Conservation (phyloP, 2,888 invertebrate genomes). For the Diarsia mendica region DNA sequence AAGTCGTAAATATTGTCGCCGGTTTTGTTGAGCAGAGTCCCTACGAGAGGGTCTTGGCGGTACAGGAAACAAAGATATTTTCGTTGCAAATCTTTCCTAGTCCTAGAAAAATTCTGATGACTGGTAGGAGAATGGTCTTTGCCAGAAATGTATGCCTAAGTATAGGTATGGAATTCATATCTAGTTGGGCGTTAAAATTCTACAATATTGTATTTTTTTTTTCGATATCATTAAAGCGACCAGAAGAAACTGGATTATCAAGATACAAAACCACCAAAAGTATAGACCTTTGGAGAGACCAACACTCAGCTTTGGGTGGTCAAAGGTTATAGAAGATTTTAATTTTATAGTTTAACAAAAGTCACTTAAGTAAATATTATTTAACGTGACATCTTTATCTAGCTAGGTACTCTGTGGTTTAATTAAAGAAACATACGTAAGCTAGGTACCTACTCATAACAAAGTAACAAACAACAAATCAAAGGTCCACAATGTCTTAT, state of each 20-base stretch:
- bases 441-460: neutral
- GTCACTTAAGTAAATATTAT: neutral
- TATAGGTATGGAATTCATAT: neutral
- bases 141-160: neutral
- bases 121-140: neutral
- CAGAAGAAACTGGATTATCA: no score
- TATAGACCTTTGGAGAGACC: no score
- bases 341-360: neutral
- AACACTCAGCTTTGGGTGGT: no score
- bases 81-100: neutral
- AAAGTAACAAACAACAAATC: neutral
- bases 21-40: neutral
- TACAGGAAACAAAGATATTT: no score
- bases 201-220: neutral
- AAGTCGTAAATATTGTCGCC: no score
- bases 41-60: neutral
- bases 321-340: no score
- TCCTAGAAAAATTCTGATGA: neutral
- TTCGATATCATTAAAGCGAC: no score
- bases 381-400: slow-evolving; percentile 7
- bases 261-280: no score
- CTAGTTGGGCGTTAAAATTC: neutral
- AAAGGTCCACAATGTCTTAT: neutral
- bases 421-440: neutral
- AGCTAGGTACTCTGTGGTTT: neutral